Evolutionary conservation across 2,113 vertebrate genomes (phyloP).

Genomic region (Caracal caracal): DNA sequence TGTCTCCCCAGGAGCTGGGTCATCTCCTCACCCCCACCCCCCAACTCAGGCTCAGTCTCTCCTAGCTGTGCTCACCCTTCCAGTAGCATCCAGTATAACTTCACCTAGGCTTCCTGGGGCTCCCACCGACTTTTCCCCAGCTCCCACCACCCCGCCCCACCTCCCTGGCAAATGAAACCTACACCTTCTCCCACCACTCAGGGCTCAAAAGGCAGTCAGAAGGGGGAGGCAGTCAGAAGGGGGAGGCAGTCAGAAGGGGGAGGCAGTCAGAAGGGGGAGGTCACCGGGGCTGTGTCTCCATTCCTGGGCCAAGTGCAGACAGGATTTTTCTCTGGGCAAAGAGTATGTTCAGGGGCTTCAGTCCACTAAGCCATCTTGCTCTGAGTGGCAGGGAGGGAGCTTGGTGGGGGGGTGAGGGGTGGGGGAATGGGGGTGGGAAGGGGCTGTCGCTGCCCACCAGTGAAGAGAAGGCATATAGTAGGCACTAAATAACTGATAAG

Average conservation of each 20-base stretch:
- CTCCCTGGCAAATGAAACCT: background rate
- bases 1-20: background rate
- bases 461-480: background rate
- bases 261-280: background rate
- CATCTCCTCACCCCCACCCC: rapidly evolving
- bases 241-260: background rate
- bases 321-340: background rate
- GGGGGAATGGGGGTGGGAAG: rapidly evolving
- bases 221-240: background rate
- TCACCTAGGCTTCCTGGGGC: background rate
- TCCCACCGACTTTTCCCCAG: background rate
- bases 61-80: rapidly evolving
- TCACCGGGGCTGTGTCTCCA: background rate
- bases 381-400: background rate
- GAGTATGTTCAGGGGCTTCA: background rate
- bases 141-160: background rate
- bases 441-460: background rate
- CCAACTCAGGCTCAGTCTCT: background rate
- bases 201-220: background rate
- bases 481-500: background rate
- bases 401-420: rapidly evolving
- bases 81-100: background rate
- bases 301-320: background rate
- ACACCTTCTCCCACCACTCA: background rate
- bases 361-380: background rate